Conservation (phyloP, 2,113 vertebrate species). For the Entomyzon cyanotis region DNA sequence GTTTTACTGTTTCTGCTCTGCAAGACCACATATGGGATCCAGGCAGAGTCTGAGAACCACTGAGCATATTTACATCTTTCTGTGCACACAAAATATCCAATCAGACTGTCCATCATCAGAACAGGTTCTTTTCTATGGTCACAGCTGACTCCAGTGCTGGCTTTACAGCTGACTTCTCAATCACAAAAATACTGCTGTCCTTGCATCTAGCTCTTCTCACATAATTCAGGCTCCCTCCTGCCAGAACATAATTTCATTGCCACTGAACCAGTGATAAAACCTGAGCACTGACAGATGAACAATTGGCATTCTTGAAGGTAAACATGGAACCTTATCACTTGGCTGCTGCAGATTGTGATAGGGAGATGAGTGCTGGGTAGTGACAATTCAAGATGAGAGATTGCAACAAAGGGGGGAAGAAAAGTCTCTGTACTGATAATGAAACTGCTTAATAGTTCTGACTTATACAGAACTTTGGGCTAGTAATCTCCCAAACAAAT, state of each 20-base stretch:
- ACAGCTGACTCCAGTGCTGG: neutral
- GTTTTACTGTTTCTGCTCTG: neutral
- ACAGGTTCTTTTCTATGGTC: neutral
- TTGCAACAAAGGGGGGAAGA: neutral
- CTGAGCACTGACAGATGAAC: neutral
- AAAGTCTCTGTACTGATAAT: neutral
- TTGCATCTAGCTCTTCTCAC: neutral
- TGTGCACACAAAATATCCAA: neutral
- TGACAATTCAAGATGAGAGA: neutral
- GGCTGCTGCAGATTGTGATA: neutral
- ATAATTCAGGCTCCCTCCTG: neutral
- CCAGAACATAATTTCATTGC: neutral
- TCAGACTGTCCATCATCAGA: neutral
- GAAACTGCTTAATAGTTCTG: neutral
- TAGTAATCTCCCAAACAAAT: neutral
- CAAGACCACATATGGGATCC: neutral
- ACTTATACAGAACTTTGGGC: neutral
- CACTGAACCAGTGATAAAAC: slow-evolving; percentile 1
- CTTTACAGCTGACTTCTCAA: slow-evolving; percentile 5
- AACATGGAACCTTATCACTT: neutral
- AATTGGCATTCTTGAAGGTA: neutral
- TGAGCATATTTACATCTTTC: neutral
- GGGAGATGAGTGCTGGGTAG: neutral
- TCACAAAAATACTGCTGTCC: neutral
- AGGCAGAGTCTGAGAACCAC: neutral